Conservation (phyloP, 1,140 invertebrate species). For the Pectinophora gossypiella region DNA sequence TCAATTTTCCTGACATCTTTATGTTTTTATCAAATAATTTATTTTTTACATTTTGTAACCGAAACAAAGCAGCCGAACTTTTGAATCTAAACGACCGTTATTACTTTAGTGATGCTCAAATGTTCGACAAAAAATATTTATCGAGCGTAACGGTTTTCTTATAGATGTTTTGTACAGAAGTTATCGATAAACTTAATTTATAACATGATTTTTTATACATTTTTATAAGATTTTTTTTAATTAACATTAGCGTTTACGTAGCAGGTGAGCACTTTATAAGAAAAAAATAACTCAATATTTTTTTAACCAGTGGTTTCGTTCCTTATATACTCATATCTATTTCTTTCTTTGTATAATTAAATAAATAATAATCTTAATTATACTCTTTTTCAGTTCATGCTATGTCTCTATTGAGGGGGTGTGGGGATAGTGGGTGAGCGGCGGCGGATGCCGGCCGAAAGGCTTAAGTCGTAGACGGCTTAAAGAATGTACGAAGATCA, state of each 20-base stretch:
- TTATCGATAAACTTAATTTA: background rate
- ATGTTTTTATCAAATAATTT: constrained; percentile 17
- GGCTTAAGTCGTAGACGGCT: too few relatives aligned
- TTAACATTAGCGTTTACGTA: background rate
- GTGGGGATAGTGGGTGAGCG: too few relatives aligned
- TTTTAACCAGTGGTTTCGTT: background rate
- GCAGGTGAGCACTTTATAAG: background rate
- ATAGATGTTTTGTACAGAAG: background rate
- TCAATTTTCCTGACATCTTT: constrained; percentile 62
- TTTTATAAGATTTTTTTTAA: background rate
- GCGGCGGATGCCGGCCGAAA: too few relatives aligned
- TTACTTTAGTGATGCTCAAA: constrained; percentile 20
- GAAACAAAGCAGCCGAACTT: constrained; percentile 61
- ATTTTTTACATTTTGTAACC: constrained; percentile 54
- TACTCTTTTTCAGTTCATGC: too few relatives aligned
- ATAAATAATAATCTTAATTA: too few relatives aligned
- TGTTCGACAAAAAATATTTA: too few relatives aligned
- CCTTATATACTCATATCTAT: too few relatives aligned
- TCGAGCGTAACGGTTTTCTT: too few relatives aligned
- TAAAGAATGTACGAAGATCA: too few relatives aligned
- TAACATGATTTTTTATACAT: background rate
- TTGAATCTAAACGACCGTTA: constrained; percentile 52
- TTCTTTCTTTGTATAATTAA: too few relatives aligned
- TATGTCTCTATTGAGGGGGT: too few relatives aligned
- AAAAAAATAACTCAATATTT: background rate